Conservation (phyloP, 2,113 vertebrate genomes). For the Australoheros scitulus region DNA sequence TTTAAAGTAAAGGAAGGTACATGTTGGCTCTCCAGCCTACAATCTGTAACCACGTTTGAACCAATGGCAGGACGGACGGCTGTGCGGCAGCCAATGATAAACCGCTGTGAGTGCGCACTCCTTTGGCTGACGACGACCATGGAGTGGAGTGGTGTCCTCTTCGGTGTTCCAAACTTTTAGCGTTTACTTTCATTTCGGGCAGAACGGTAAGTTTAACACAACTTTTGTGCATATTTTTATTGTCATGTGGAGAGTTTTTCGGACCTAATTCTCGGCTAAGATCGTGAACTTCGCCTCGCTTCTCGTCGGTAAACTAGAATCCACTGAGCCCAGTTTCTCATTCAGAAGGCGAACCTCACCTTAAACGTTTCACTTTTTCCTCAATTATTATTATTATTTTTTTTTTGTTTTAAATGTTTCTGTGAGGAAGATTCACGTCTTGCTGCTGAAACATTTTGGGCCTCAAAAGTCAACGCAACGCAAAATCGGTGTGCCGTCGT, state of each 20-base stretch:
- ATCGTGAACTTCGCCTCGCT: neutral
- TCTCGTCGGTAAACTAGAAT: neutral
- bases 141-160: slow-evolving; percentile 44
- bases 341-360: slow-evolving; percentile 3
- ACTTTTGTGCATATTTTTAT: rapidly evolving
- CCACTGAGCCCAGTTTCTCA: neutral
- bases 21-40: slow-evolving; percentile 33
- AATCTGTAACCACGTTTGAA: neutral
- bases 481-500: neutral
- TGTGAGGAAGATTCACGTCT: neutral
- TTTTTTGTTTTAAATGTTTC: neutral
- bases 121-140: slow-evolving; percentile 56
- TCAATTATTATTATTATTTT: no score
- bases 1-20: slow-evolving; percentile 63
- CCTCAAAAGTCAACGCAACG: neutral
- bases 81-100: slow-evolving; percentile 60
- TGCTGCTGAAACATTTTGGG: neutral
- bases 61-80: slow-evolving; percentile 56
- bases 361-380: neutral
- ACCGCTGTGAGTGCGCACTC: slow-evolving; percentile 48
- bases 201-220: slow-evolving; percentile 46
- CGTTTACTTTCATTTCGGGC: slow-evolving; percentile 18
- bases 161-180: slow-evolving; percentile 52
- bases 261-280: neutral
- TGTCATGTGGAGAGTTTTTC: neutral